phyloP scores from a whole-genome alignment of 1,140 invertebrate genomes.

The Plectrocnemia conspersa region DNA sequence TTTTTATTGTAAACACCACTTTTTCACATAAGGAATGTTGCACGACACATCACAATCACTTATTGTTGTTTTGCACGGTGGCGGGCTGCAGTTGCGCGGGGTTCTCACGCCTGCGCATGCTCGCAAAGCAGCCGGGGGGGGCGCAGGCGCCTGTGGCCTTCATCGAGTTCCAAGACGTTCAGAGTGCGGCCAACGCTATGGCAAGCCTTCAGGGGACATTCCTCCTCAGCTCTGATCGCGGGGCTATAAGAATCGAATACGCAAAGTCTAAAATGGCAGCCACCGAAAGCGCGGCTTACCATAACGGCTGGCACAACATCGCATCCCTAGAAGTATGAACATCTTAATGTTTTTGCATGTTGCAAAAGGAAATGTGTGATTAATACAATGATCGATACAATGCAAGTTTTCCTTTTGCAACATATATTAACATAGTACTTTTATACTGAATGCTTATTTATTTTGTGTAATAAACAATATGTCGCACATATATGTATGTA shows the following conservation, averaged over 20 bases:
- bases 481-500: too few relatives aligned
- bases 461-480: too few relatives aligned
- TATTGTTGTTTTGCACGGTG: conserved; percentile 52
- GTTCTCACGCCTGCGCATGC: conserved; percentile 94
- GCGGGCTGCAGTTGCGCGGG: conserved; percentile 79
- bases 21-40: conserved; percentile 16
- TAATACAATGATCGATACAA: too few relatives aligned
- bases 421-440: not conserved
- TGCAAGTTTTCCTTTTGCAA: not conserved
- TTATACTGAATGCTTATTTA: not conserved
- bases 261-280: conserved; percentile 93
- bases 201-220: conserved; percentile 88
- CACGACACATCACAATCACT: conserved; percentile 29
- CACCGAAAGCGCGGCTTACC: conserved; percentile 60
- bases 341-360: conserved; percentile 15
- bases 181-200: conserved; percentile 86
- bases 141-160: conserved; percentile 72
- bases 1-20: not conserved
- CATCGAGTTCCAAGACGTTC: conserved; percentile 92
- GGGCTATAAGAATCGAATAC: conserved; percentile 96
- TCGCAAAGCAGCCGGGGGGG: conserved; percentile 64
- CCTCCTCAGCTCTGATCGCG: conserved; percentile 88
- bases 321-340: conserved; percentile 35
- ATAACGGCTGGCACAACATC: conserved; percentile 52
- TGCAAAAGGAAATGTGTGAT: too few relatives aligned